Base-by-base conservation (phyloP, 1,140 invertebrate genomes). In the Gryon sp. region DNA sequence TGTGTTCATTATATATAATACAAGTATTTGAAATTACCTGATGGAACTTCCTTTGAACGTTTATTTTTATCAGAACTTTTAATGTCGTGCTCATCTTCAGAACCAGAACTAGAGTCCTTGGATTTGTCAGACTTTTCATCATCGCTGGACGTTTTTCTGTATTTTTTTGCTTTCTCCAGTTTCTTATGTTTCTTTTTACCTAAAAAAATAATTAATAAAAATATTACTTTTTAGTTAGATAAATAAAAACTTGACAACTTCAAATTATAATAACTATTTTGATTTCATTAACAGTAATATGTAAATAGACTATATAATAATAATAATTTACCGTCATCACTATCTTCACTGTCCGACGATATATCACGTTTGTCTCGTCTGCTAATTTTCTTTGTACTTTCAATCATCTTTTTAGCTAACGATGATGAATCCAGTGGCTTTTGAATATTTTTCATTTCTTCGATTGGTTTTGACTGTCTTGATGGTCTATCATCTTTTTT, bases 341-440 rank as follows among this genome's bases (percentile, higher is more conserved):
- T 88, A 18, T 89, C 87, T 22, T 91, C 89, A 28, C 87, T 89
- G 16, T 91, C 90, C 0, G 90, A 88, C 24, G 90, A 87, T 34
- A 80, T 62, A 59, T 87, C 83, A 0, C 83, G 79, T 76, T 90
- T 90, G 22, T 90, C 89, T 59, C 82, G 83, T 55, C 87, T n/a
- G n/a, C n/a, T 86, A 0, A 79, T 48, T 76, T 88, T 89, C 55
- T 89, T 89, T 18, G 80, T 82, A 34, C 77, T 80, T 57, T 91
- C 90, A 2, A 76, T 26, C 18, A 80, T 30, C 74, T 88, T 88
- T 19, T 88, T 88, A 0, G 59, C 32, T 1, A 73, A 45, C 26
- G 72, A 5, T 5, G 77, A 22, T 22, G 78, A 34, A 22, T 89
- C 87, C 0, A 60, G 8, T 0, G 68, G 15, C 59, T 89, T 89